Base-by-base conservation (phyloP, 2,888 invertebrate genomes). In the Synergus umbraculus region DNA sequence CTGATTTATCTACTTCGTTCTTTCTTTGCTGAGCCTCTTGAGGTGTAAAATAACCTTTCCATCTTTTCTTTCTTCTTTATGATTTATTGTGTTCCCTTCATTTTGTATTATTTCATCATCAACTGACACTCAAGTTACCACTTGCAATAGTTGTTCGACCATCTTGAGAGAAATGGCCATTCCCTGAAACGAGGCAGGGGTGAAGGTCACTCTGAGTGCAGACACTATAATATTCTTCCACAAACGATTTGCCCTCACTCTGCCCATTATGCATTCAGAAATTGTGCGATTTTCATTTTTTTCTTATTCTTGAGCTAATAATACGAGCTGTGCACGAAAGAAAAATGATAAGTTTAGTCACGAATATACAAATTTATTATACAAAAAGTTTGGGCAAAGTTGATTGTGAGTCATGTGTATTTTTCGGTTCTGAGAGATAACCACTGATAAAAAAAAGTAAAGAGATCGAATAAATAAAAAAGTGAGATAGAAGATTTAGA, bases 131-230 rank as follows among this genome's bases (percentile, higher is more conserved):
- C 29, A 29, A 41, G 64, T 37, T 64, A 64, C 29, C 41, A 41
- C 64, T 41, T 37, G 37, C 37, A 41, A 64, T 29, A 29, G 15
- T 64, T 37, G 64, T 7, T 64, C 29, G 64, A 64, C 22, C 37
- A 63, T 63, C 13, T 63, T 29, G 54, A 63, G 12, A 63, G 54
- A 64, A 64, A 64, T 64, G 41, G 15, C 64, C 64, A 64, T 41
- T 64, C 41, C 13, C 67, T 44, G 67, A 67, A 44, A 41, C 22
- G n/a, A 67, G 44, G 22, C 67, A 44, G 44, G 46, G 67, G 46
- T 67, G 67, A 67, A 67, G 67, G 67, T 67, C 46, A 67, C 22
- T 22, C 2, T 67, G 67, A 44, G 67, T 46, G 46, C 67, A 67
- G 67, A 67, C 67, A 67, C 44, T 22, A 67, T 67, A 46, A 67